Base-by-base conservation (phyloP, 1,140 invertebrate species). In the Coenobita brevimanus region DNA sequence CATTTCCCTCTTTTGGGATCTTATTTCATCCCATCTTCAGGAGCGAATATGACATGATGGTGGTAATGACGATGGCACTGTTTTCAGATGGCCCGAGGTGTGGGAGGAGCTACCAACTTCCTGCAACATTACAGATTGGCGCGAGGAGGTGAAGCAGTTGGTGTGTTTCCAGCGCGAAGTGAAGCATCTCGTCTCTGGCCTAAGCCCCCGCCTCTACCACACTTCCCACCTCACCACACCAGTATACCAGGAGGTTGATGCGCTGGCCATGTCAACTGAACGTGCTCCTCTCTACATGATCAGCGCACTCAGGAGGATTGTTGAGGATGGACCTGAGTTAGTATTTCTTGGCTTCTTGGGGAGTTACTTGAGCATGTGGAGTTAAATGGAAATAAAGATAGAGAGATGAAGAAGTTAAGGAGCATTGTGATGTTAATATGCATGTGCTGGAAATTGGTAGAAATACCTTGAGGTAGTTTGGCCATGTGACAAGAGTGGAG, bases 321-420 rank as follows among this genome's bases (percentile, higher is more conserved):
- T 86, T 13, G 83, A 86, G 24, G 60, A 86, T 78, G 83, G 83
- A 67, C n/a, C 57, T 30, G 15, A 79, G 83, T 86, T 27, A 86
- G 83, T 86, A 50, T 21, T 50, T 21, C 17, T 78, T 24, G 15
- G 6, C 30, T 24, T 6, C 21, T 64, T n/a, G n/a, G n/a, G 54
- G 54, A 15, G 54, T n/a, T 57, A n/a, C n/a, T 15, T 57, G n/a
- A 57, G 13, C n/a, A n/a, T n/a, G n/a, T n/a, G n/a, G n/a, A n/a
- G n/a, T n/a, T n/a, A n/a, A n/a, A n/a, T n/a, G n/a, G n/a, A n/a
- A n/a, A n/a, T n/a, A n/a, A n/a, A n/a, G n/a, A n/a, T n/a, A n/a
- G n/a, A n/a, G n/a, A n/a, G n/a, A n/a, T n/a, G n/a, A n/a, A n/a
- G n/a, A n/a, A n/a, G n/a, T n/a, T n/a, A n/a, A n/a, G n/a, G n/a